These are phyloP conservation scores for Nycteola revayana DNA, from an alignment of 2,888 invertebrate species.

Conservation along the genomic window DNA sequence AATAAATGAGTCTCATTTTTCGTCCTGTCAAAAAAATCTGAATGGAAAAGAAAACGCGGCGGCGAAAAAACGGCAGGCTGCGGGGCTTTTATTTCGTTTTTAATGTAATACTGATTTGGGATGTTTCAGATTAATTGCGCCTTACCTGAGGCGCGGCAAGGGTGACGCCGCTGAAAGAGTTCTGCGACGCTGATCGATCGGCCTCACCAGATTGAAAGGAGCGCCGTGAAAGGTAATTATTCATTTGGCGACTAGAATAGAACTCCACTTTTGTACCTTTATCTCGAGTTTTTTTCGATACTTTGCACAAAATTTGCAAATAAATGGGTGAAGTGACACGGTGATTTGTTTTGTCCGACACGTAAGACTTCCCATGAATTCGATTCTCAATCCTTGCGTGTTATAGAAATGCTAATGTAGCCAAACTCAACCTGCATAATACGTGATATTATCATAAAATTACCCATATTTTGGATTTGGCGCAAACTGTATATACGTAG, in stretches of 20 bases:
- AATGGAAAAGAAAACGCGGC: conserved; percentile 79
- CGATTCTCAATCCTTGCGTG: conserved; percentile 44
- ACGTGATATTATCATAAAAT: conserved; percentile 32
- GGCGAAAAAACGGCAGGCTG: conserved; percentile 75
- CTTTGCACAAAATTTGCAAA: conserved; percentile 81
- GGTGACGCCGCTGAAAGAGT: conserved; percentile 80
- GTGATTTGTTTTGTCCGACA: conserved; percentile 71
- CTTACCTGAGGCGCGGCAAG: conserved; percentile 77
- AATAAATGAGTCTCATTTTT: conserved; percentile 82
- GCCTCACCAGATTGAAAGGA: conserved; percentile 78
- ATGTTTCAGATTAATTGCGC: conserved; percentile 81
- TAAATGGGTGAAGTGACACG: conserved; percentile 77
- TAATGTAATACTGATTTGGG: conserved; percentile 82
- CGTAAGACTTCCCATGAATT: conserved; percentile 68
- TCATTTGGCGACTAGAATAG: conserved; percentile 82
- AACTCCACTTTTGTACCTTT: conserved; percentile 79
- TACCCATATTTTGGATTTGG: conserved; percentile 24
- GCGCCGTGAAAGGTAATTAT: conserved; percentile 80
- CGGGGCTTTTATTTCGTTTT: conserved; percentile 76
- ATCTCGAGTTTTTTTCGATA: conserved; percentile 72
- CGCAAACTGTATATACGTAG: no score
- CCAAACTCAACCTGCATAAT: conserved; percentile 15
- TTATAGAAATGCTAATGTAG: conserved; percentile 41
- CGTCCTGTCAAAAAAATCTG: conserved; percentile 83
- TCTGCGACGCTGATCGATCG: conserved; percentile 79